Percentiles rank a stretch among this genome's conserved stretches.
phyloP scores from a whole-genome alignment of 2,113 vertebrate species.

The Cariama cristata region DNA sequence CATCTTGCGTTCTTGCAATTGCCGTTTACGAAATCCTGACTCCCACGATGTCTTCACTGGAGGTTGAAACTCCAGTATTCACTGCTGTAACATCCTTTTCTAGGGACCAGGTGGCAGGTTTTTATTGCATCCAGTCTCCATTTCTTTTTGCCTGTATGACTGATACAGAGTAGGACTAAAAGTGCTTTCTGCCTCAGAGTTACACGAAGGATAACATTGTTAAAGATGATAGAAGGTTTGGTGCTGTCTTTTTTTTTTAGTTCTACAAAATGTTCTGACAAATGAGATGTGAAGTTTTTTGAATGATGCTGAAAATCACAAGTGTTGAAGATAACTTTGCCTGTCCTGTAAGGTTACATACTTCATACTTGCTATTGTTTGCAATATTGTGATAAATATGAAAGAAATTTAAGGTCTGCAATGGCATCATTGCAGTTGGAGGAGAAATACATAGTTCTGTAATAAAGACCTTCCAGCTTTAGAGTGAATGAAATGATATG shows the following conservation, averaged over 20 bases:
- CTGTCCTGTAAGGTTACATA: neutral
- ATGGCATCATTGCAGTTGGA: neutral
- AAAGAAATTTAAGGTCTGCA: neutral
- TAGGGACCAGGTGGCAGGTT: neutral
- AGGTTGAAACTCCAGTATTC: neutral
- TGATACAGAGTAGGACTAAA: neutral
- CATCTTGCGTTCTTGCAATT: rapidly evolving
- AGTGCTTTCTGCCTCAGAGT: neutral
- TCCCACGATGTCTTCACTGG: neutral
- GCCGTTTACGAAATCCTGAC: neutral
- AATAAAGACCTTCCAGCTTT: neutral
- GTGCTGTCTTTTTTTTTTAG: neutral
- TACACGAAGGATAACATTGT: neutral
- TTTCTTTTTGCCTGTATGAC: neutral
- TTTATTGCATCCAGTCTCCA: neutral
- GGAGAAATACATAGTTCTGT: neutral
- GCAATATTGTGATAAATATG: neutral
- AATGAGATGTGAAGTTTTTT: neutral
- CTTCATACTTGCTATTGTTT: neutral
- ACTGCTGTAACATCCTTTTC: neutral
- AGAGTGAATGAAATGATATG: neutral
- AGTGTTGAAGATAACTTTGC: neutral
- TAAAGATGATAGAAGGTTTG: neutral
- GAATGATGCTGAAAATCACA: neutral
- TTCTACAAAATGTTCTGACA: neutral